phyloP scores from a whole-genome alignment of 1,140 invertebrate genomes.

The Spodoptera litura region DNA sequence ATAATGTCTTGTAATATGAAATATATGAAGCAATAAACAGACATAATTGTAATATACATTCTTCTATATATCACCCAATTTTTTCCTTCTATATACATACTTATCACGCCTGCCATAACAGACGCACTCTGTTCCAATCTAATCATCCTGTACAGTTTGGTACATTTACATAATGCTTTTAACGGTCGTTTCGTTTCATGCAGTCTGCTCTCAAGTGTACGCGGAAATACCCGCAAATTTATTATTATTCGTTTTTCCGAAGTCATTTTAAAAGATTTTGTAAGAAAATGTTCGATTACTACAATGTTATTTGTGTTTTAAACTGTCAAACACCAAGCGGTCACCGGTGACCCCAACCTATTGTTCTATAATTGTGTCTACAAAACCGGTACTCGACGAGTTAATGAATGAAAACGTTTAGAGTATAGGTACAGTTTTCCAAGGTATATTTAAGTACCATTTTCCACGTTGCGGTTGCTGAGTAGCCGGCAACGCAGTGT shows the following conservation, averaged over 20 bases:
- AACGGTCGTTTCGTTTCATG: constrained; percentile 39
- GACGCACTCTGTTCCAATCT: constrained; percentile 23
- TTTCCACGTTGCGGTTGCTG: too few relatives aligned
- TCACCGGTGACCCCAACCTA: too few relatives aligned
- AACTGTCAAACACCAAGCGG: too few relatives aligned
- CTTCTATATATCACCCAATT: background rate
- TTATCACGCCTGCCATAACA: background rate
- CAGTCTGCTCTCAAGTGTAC: constrained; percentile 17
- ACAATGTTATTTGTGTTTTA: background rate
- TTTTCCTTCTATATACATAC: background rate
- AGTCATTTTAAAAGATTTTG: constrained; percentile 2
- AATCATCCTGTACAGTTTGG: constrained; percentile 38
- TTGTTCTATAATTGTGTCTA: too few relatives aligned
- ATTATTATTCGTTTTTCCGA: constrained; percentile 36
- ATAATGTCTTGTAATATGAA: too few relatives aligned
- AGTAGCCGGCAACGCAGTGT: too few relatives aligned
- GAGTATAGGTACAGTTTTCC: too few relatives aligned
- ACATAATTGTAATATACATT: too few relatives aligned
- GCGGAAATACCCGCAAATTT: constrained; percentile 32
- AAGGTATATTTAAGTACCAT: too few relatives aligned
- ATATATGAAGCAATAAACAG: too few relatives aligned
- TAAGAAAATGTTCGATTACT: background rate
- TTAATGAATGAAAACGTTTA: too few relatives aligned
- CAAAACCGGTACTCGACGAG: too few relatives aligned
- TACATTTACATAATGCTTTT: constrained; percentile 38